Conservation (phyloP, 2,888 invertebrate species). For the Stenolophus ochropezus region DNA sequence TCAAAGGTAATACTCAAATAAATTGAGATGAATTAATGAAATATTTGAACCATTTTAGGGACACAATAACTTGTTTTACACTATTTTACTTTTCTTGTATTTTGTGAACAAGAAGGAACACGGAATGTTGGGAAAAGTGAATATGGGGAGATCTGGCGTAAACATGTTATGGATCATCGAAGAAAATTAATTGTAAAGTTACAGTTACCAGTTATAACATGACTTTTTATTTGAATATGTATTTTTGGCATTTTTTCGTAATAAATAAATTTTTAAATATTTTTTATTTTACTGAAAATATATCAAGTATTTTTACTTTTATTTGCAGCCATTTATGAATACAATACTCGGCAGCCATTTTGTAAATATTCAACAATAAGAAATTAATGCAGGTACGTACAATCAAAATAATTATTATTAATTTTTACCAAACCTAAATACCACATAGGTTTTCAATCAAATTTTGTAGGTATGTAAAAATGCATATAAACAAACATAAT, state of each 20-base stretch:
- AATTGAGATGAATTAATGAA: background rate
- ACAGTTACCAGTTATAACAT: background rate
- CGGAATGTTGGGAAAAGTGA: conserved; percentile 85
- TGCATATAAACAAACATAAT: no score
- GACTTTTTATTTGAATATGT: conserved; percentile 24
- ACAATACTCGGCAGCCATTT: no score
- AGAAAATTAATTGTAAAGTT: conserved; percentile 45
- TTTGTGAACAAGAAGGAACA: conserved; percentile 83
- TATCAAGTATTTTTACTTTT: background rate
- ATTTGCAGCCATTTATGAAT: no score
- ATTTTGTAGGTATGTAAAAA: no score
- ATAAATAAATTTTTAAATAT: conserved; percentile 31
- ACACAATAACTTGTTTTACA: conserved; percentile 91
- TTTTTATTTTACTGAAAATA: background rate
- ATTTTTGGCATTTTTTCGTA: conserved; percentile 39
- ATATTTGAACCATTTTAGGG: conserved; percentile 79
- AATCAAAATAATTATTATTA: no score
- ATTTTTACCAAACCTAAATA: no score
- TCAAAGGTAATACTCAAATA: conserved; percentile 75
- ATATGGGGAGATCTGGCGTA: conserved; percentile 86
- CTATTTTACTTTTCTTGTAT: conserved; percentile 87
- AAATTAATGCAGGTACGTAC: no score
- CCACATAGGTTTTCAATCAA: no score
- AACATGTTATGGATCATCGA: conserved; percentile 90
- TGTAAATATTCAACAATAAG: no score